Evolutionary conservation across 2,113 vertebrate genomes (phyloP).

Genomic region (Solea solea): DNA sequence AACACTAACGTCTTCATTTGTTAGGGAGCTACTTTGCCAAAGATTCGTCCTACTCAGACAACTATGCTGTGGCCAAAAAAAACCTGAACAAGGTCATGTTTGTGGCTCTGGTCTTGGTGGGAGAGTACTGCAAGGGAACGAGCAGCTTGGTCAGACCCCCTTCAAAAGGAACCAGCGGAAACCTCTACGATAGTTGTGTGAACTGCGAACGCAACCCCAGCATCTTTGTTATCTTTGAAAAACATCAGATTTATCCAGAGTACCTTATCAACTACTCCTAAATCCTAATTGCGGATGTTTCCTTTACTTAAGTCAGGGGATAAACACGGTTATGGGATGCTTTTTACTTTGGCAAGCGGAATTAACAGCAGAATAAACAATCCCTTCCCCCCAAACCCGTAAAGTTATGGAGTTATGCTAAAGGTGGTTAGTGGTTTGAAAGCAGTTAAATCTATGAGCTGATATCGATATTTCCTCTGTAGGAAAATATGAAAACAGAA

Average conservation of each 20-base stretch:
- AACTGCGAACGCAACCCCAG: slow-evolving; percentile 55
- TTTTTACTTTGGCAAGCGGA: too few species aligned
- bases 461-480: too few species aligned
- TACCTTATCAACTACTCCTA: slow-evolving; percentile 74
- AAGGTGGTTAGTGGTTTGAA: too few species aligned
- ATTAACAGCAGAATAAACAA: too few species aligned
- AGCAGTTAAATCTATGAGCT: too few species aligned
- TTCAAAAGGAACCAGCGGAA: slow-evolving; percentile 39
- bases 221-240: slow-evolving; percentile 84
- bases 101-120: slow-evolving; percentile 72
- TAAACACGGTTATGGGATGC: too few species aligned
- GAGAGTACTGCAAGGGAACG: slow-evolving; percentile 60
- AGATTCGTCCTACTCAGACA: slow-evolving; percentile 74
- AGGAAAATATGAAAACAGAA: too few species aligned
- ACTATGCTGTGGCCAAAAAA: slow-evolving; percentile 4
- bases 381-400: too few species aligned
- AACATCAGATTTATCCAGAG: slow-evolving; percentile 81
- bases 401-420: too few species aligned
- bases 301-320: not conserved
- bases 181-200: slow-evolving; percentile 78
- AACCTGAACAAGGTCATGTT: slow-evolving; percentile 64
- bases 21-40: slow-evolving; percentile 83
- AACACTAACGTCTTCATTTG: not conserved
- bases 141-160: slow-evolving; percentile 48
- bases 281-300: not conserved